Percentiles rank a stretch among this genome's conserved stretches.
phyloP scores from a whole-genome alignment of 1,140 invertebrate genomes.

The Teleopsis dalmanni region DNA sequence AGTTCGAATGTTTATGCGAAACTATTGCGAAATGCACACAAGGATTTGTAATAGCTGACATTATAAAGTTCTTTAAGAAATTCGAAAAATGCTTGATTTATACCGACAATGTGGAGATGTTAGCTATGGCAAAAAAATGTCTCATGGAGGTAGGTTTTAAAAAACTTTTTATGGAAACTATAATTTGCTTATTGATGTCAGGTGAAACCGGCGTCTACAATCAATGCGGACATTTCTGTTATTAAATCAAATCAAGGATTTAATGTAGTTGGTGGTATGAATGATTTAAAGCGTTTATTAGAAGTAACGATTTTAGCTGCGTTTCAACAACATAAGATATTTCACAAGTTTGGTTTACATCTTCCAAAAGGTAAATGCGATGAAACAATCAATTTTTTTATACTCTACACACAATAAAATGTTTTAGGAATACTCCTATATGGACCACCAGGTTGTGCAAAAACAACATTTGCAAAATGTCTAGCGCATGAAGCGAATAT shows the following conservation, averaged over 20 bases:
- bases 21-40: conserved; percentile 29
- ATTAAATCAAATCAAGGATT: conserved; percentile 45
- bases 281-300: conserved; percentile 54
- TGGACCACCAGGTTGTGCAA: conserved; percentile 70
- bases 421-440: conserved; percentile 55
- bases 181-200: conserved; percentile 2
- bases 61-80: too few relatives aligned
- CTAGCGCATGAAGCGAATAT: conserved; percentile 54
- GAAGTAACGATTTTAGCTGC: conserved; percentile 59
- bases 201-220: conserved; percentile 46
- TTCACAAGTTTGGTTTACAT: conserved; percentile 51
- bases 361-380: conserved; percentile 42
- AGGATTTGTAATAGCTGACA: conserved; percentile 32
- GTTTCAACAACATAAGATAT: conserved; percentile 54
- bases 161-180: neutral
- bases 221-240: conserved; percentile 50
- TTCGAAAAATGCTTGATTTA: too few relatives aligned
- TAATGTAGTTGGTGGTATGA: conserved; percentile 59
- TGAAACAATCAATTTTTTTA: conserved; percentile 17
- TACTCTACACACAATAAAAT: neutral
- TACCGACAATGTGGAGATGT: too few relatives aligned
- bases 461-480: conserved; percentile 63
- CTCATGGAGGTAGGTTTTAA: neutral
- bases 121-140: neutral
- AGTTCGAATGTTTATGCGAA: neutral